Percentiles rank a stretch among this genome's conserved stretches.
These are phyloP conservation scores for Acleris literana DNA, from an alignment of 2,888 invertebrate genomes.

Conservation along the genomic window DNA sequence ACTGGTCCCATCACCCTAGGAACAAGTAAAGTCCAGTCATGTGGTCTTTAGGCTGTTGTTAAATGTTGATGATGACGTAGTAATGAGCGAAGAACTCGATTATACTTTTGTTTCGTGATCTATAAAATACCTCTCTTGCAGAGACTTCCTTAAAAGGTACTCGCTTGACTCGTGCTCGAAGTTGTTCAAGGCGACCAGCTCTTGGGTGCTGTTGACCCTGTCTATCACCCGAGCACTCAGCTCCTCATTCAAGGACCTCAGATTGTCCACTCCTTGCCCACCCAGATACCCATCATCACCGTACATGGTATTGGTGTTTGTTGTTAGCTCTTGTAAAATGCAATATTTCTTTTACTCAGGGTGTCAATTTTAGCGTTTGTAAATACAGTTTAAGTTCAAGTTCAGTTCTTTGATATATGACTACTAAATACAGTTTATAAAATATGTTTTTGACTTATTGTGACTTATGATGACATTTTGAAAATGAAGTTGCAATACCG, in stretches of 20 bases:
- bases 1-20: too few relatives aligned
- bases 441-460: background rate
- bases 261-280: conserved; percentile 47
- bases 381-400: too few relatives aligned
- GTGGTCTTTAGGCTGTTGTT: too few relatives aligned
- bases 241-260: conserved; percentile 55
- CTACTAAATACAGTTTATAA: too few relatives aligned
- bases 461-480: conserved; percentile 6
- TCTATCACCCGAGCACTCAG: conserved; percentile 65
- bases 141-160: conserved; percentile 59
- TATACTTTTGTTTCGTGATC: too few relatives aligned
- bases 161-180: conserved; percentile 69
- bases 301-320: conserved; percentile 48
- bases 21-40: too few relatives aligned
- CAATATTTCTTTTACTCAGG: background rate
- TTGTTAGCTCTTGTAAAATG: background rate
- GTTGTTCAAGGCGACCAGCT: conserved; percentile 66
- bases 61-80: too few relatives aligned
- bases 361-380: too few relatives aligned
- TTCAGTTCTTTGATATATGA: too few relatives aligned
- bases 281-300: conserved; percentile 56
- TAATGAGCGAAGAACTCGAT: too few relatives aligned
- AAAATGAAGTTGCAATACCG: background rate
- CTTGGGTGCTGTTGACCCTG: conserved; percentile 65
- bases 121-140: conserved; percentile 60